phyloP scores from a whole-genome alignment of 2,113 vertebrate genomes.

The Bucco capensis region DNA sequence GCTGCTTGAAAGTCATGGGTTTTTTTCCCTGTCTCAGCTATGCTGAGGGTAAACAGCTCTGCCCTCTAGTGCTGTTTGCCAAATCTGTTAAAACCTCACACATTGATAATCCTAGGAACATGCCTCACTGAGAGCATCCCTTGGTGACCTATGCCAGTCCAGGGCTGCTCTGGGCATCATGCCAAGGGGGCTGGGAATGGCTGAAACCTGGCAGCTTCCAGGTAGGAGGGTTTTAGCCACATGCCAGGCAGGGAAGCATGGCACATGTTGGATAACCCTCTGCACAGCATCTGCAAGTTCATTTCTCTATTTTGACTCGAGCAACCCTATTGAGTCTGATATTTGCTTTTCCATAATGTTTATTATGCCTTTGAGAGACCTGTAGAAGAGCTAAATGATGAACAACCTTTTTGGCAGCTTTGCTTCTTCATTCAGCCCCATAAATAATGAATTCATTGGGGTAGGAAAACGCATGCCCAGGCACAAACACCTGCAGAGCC shows the following conservation, averaged over 20 bases:
- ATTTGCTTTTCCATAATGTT: conserved; percentile 21
- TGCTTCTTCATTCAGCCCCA: conserved; percentile 25
- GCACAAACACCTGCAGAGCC: not conserved
- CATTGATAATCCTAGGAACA: fast-evolving
- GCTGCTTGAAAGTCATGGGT: not conserved
- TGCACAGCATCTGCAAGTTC: not conserved
- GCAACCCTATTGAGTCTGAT: not conserved
- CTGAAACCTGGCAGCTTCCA: not conserved
- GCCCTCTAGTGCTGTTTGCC: conserved; percentile 38
- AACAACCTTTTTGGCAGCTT: conserved; percentile 14
- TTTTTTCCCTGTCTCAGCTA: not conserved
- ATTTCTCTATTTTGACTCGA: not conserved
- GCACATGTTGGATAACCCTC: not conserved
- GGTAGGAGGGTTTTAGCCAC: not conserved
- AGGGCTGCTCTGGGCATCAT: not conserved
- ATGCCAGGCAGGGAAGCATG: not conserved
- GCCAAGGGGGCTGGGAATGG: not conserved
- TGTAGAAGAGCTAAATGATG: conserved; percentile 6
- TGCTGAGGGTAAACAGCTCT: conserved; percentile 17
- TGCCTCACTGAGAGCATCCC: not conserved
- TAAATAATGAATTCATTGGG: conserved; percentile 35
- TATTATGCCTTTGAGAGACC: conserved; percentile 31
- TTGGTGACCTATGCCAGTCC: not conserved
- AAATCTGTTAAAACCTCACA: not conserved
- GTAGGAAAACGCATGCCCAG: conserved; percentile 13